Conservation (phyloP, 2,797 vertebrate genomes). For the Emys orbicularis region DNA sequence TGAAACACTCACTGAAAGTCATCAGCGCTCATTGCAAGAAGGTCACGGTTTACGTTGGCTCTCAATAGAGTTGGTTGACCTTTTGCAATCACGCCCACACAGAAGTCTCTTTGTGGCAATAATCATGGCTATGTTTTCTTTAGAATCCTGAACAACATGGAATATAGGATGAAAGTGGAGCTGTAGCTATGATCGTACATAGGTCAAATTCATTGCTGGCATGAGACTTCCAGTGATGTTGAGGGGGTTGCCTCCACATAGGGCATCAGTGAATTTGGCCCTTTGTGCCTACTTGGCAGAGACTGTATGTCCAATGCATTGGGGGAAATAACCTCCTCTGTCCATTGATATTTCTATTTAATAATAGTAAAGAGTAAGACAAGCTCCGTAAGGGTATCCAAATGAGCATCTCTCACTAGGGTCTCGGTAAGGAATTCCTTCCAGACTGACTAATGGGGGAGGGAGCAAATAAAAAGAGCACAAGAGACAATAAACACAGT, state of each 20-base stretch:
- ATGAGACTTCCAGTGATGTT: neutral
- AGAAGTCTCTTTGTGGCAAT: neutral
- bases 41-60: neutral
- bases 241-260: neutral
- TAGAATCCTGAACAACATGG: neutral
- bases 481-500: neutral
- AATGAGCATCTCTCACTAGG: neutral
- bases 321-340: neutral
- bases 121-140: neutral
- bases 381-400: neutral
- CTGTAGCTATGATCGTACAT: neutral
- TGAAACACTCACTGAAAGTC: slow-evolving; percentile 9
- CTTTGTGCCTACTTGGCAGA: neutral
- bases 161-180: neutral
- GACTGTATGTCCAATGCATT: neutral
- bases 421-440: neutral
- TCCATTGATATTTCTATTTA: neutral
- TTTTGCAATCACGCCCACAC: neutral
- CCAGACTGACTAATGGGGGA: neutral
- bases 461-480: neutral
- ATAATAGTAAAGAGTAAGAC: neutral
- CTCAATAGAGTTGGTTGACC: slow-evolving; percentile 2
- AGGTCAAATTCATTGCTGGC: neutral
- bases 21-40: neutral
- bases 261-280: neutral